Conservation (phyloP, 2,797 vertebrate species). For the Muscicapa striata region DNA sequence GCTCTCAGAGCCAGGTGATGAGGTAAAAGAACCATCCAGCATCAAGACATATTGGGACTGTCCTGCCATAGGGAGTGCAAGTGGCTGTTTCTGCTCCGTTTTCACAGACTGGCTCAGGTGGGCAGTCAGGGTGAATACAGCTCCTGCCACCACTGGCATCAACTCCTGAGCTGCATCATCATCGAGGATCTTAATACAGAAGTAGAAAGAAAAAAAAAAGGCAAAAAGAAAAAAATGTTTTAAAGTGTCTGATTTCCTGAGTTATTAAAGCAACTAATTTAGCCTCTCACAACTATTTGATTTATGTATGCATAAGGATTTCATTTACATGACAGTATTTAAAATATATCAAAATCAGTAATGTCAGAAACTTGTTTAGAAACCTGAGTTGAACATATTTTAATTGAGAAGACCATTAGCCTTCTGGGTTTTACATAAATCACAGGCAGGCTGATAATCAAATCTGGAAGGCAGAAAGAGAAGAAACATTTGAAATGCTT, state of each 20-base stretch:
- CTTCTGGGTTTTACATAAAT: neutral
- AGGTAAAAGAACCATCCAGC: constrained; percentile 71
- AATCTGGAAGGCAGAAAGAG: neutral
- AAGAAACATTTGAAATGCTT: neutral
- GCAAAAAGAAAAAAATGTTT: neutral
- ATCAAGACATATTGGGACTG: constrained; percentile 76
- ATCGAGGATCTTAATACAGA: constrained; percentile 85
- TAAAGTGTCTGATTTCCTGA: neutral
- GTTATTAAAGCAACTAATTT: neutral
- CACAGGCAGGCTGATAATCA: neutral
- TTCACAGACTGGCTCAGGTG: constrained; percentile 94
- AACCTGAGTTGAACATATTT: neutral
- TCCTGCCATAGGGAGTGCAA: constrained; percentile 66
- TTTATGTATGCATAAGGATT: neutral
- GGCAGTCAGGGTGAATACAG: constrained; percentile 94
- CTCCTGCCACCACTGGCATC: constrained; percentile 95
- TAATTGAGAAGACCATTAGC: neutral
- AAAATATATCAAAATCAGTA: neutral
- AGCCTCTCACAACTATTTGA: neutral
- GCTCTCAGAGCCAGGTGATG: constrained; percentile 61
- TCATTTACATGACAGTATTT: neutral
- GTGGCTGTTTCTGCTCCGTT: constrained; percentile 91
- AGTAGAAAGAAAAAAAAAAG: neutral
- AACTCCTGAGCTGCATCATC: constrained; percentile 93
- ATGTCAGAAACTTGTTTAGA: neutral